Percentiles rank a stretch among this genome's conserved stretches.
These are phyloP conservation scores for Spilogale gracilis DNA, from an alignment of 2,113 vertebrate species.

Conservation along the genomic window DNA sequence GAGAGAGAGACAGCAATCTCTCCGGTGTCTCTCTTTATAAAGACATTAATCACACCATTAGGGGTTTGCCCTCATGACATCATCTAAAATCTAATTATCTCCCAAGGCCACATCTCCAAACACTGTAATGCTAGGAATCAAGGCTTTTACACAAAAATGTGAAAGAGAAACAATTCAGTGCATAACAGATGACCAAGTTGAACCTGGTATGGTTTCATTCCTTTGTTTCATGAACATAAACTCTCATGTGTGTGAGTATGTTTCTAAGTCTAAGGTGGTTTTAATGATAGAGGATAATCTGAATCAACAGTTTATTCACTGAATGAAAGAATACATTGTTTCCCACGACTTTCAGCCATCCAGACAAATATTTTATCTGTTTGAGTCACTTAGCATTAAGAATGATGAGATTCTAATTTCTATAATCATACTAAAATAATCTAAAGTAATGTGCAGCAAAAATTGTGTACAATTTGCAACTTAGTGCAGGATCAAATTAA, in stretches of 20 bases:
- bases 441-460: neutral
- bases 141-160: neutral
- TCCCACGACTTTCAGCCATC: neutral
- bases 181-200: neutral
- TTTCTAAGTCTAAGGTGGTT: neutral
- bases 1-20: too few species aligned
- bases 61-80: neutral
- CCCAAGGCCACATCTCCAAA: neutral
- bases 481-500: neutral
- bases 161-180: neutral
- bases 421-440: conserved; percentile 38
- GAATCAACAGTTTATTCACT: neutral
- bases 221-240: neutral
- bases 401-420: conserved; percentile 40
- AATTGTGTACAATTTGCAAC: neutral
- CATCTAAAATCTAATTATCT: neutral
- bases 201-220: neutral
- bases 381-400: neutral
- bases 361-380: neutral
- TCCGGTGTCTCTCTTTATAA: neutral
- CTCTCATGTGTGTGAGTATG: neutral
- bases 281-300: neutral
- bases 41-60: neutral
- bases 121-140: neutral
- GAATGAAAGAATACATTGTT: conserved; percentile 20